Evolutionary conservation across 2,797 vertebrate species (phyloP), one percentile per base, ranked within the genome.

Genomic region (Acipenser transmontanus): DNA sequence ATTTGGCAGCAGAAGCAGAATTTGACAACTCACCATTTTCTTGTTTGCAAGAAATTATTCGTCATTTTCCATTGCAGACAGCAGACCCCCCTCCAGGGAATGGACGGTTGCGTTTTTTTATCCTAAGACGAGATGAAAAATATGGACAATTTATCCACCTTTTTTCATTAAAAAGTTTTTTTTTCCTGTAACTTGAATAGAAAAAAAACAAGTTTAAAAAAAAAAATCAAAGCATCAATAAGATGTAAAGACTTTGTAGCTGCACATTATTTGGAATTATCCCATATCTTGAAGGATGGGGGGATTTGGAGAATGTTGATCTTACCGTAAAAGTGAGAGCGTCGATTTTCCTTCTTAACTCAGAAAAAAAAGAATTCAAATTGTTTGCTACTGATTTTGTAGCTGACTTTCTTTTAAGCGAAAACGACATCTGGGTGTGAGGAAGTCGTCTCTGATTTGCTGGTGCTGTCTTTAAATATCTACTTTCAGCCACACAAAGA

Each of bases 11-110:
- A 71, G 73, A 84, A 80, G 77, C 74, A 69, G 78, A 80, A 82
- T 77, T 75, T 78, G 80, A 83, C 83, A 85, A 91, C 92, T 93
- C 90, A 94, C 90, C 91, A 82, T 84, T 78, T 74, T 76, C 82
- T 82, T 67, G 80, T 84, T 82, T 76, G 76, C 82, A 76, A 85
- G 83, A 86, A 85, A 82, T 75, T 79, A 81, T 78, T 74, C 66
- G 61, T 65, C 68, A 72, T 62, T 65, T 74, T 79, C 64, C 66
- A 75, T 81, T 78, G 64, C 73, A 74, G 60, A 74, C 81, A 71
- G 84, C 76, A 76, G 76, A 76, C 77, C 81, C 82, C 84, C 79
- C 74, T 61, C 77, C 75, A 70, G 68, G 49, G 77, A 79, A 78
- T 72, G 78, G 75, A 73, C 77, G 72, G 69, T 72, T 77, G 80